Evolutionary conservation across 2,797 vertebrate genomes (phyloP).

Genomic region (Sebastes oblongus): DNA sequence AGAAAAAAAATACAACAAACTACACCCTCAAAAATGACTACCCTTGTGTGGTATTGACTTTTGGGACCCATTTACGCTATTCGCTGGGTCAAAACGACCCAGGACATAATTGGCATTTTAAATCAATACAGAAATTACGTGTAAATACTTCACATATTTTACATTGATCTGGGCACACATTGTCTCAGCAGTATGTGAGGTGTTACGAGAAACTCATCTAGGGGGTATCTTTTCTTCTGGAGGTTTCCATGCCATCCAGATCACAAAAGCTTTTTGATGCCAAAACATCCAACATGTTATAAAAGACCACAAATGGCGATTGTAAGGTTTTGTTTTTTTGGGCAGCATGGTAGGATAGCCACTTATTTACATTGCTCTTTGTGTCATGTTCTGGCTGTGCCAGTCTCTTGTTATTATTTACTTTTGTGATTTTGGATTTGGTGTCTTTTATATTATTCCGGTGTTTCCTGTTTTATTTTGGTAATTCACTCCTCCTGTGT

Average conservation of each 20-base stretch:
- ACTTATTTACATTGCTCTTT: neutral
- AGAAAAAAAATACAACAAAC: neutral
- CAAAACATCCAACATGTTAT: conserved; percentile 7
- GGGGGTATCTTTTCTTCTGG: neutral
- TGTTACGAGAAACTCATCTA: neutral
- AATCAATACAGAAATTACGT: neutral
- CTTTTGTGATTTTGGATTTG: no score
- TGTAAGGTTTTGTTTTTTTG: neutral
- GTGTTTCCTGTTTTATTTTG: no score
- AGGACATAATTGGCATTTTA: neutral
- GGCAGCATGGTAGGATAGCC: neutral
- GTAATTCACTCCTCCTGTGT: no score
- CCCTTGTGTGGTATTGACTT: neutral
- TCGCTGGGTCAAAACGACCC: neutral
- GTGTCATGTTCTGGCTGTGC: neutral
- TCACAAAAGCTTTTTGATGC: conserved; percentile 5
- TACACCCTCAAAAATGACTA: neutral
- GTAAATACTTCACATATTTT: neutral
- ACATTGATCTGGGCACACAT: neutral
- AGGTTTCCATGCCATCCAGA: neutral
- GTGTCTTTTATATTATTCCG: no score
- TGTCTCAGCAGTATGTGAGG: neutral
- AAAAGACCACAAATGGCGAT: neutral
- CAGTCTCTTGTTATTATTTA: no score
- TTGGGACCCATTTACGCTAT: neutral